A percentile compares a stretch with the other conserved stretches of the same genome.
Conservation (phyloP, 2,797 vertebrate genomes). For the Clamator glandarius region DNA sequence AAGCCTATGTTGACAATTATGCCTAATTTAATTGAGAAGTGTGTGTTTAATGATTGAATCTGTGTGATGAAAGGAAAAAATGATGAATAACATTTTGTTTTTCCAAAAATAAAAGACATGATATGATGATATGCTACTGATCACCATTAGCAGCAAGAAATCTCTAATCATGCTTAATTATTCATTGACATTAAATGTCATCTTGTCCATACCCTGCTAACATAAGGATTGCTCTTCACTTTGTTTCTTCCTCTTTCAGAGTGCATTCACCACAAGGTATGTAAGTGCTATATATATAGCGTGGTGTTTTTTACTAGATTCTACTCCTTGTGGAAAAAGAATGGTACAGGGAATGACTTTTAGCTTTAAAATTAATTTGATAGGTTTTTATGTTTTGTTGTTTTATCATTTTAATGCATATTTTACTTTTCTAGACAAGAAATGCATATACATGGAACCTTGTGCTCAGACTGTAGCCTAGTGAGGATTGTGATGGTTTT, state of each 20-base stretch:
- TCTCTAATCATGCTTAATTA: background rate
- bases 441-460: background rate
- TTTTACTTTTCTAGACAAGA: background rate
- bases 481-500: background rate
- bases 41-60: background rate
- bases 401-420: background rate
- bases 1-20: background rate
- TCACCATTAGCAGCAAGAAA: background rate
- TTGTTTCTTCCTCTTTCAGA: background rate
- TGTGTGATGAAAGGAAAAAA: background rate
- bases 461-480: background rate
- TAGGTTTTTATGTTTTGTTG: background rate
- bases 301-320: background rate
- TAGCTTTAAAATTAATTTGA: background rate
- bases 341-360: background rate
- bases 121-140: background rate
- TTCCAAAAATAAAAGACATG: background rate
- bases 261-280: background rate
- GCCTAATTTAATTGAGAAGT: background rate
- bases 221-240: background rate
- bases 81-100: background rate
- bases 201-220: background rate
- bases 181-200: background rate
- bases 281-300: background rate
- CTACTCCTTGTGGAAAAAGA: background rate